These are phyloP conservation scores for Chelonus formosanus DNA, from an alignment of 2,888 invertebrate genomes.

Conservation along the genomic window DNA sequence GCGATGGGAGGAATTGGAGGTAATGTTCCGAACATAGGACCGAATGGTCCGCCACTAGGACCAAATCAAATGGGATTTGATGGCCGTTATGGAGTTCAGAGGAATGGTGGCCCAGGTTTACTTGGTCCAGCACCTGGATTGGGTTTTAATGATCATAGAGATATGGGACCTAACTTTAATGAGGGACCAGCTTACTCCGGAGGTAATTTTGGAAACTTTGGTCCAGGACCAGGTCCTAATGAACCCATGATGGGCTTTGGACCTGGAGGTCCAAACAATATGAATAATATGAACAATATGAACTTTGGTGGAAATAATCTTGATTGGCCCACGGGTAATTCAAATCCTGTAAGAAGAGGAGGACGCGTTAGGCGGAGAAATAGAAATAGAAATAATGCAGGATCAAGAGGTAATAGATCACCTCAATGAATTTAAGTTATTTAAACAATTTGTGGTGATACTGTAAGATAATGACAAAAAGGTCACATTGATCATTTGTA, in stretches of 20 bases:
- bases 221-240: slow-evolving; percentile 40
- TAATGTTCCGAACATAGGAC: slow-evolving; percentile 62
- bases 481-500: too few relatives aligned
- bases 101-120: slow-evolving; percentile 56
- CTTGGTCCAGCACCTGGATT: slow-evolving; percentile 56
- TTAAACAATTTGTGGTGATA: neutral
- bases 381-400: slow-evolving; percentile 53
- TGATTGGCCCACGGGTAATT: slow-evolving; percentile 54
- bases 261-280: slow-evolving; percentile 47
- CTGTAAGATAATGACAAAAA: too few relatives aligned
- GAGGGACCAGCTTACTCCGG: slow-evolving; percentile 47
- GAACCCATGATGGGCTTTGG: slow-evolving; percentile 48
- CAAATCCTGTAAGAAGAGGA: slow-evolving; percentile 46
- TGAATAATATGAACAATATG: slow-evolving; percentile 44
- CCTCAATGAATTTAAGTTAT: slow-evolving; percentile 40
- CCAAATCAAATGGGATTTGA: slow-evolving; percentile 55
- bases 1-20: slow-evolving; percentile 60
- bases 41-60: slow-evolving; percentile 50
- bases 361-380: slow-evolving; percentile 54
- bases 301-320: slow-evolving; percentile 49
- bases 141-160: slow-evolving; percentile 50
- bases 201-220: slow-evolving; percentile 42
- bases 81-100: slow-evolving; percentile 48
- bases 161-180: slow-evolving; percentile 48
- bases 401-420: slow-evolving; percentile 48